Evolutionary conservation across 2,888 invertebrate species (phyloP).

Genomic region (Caenorhabditis sp.): DNA sequence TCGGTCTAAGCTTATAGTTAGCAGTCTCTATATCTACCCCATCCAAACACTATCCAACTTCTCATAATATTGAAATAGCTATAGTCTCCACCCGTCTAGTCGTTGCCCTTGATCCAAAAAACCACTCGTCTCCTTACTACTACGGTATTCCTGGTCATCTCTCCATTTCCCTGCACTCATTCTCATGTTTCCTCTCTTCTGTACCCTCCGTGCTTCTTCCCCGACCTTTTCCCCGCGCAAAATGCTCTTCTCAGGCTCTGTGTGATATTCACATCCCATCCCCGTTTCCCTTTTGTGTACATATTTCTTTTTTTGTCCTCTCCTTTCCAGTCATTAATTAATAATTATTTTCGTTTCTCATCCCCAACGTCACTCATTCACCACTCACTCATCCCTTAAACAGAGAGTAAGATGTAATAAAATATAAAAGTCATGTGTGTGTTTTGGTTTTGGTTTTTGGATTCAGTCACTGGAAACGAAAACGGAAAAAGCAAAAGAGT

Average conservation of each 20-base stretch:
- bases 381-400: neutral
- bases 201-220: constrained; percentile 9
- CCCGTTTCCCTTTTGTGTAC: constrained; percentile 7
- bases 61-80: constrained; percentile 24
- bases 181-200: neutral
- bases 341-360: constrained; percentile 24
- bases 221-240: constrained; percentile 8
- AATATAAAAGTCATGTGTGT: constrained; percentile 21
- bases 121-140: constrained; percentile 2
- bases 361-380: constrained; percentile 2
- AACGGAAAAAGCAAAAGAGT: neutral
- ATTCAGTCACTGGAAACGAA: neutral
- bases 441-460: constrained; percentile 1
- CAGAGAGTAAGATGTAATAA: constrained; percentile 6
- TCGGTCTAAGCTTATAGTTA: constrained; percentile 48
- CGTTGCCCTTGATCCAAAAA: constrained; percentile 15
- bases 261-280: constrained; percentile 56
- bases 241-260: constrained; percentile 53
- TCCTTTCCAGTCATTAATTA: constrained; percentile 26
- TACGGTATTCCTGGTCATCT: constrained; percentile 31
- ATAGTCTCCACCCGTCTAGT: constrained; percentile 26
- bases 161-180: constrained; percentile 11
- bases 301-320: no score
- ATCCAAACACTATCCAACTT: no score
- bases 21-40: no score